These are phyloP conservation scores for Ctenoplectra terminalis DNA, from an alignment of 1,140 invertebrate genomes.

Conservation along the genomic window DNA sequence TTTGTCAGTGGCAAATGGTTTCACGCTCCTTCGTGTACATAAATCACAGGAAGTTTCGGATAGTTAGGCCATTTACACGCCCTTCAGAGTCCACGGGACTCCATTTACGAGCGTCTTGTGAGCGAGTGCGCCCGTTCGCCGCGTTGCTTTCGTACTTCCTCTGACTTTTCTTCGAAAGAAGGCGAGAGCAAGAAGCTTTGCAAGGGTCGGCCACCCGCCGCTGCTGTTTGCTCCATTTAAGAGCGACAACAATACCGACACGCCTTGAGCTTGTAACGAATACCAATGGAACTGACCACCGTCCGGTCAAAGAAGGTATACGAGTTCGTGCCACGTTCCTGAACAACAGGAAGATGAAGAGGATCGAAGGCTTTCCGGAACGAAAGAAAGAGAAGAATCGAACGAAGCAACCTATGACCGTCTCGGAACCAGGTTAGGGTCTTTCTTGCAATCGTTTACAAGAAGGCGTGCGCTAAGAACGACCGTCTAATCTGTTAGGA, in stretches of 20 bases:
- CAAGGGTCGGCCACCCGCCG: conserved; percentile 66
- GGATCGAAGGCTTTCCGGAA: too few species aligned
- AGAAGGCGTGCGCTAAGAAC: conserved; percentile 13
- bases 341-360: not conserved
- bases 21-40: conserved; percentile 56
- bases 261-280: conserved; percentile 49
- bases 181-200: not conserved
- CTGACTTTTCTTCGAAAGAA: conserved; percentile 30
- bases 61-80: conserved; percentile 59
- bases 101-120: conserved; percentile 39
- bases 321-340: not conserved
- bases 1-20: conserved; percentile 57
- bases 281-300: conserved; percentile 32
- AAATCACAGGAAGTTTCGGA: conserved; percentile 61
- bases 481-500: conserved; percentile 1
- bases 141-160: conserved; percentile 38
- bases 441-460: conserved; percentile 1
- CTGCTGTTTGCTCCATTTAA: conserved; percentile 73
- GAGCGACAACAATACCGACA: conserved; percentile 54
- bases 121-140: conserved; percentile 15
- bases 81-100: conserved; percentile 57
- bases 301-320: conserved; percentile 16
- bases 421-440: conserved; percentile 5
- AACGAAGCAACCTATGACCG: conserved; percentile 12
- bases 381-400: conserved; percentile 17